These are phyloP conservation scores for Tipula confusa DNA, from an alignment of 2,888 invertebrate genomes.

Conservation along the genomic window DNA sequence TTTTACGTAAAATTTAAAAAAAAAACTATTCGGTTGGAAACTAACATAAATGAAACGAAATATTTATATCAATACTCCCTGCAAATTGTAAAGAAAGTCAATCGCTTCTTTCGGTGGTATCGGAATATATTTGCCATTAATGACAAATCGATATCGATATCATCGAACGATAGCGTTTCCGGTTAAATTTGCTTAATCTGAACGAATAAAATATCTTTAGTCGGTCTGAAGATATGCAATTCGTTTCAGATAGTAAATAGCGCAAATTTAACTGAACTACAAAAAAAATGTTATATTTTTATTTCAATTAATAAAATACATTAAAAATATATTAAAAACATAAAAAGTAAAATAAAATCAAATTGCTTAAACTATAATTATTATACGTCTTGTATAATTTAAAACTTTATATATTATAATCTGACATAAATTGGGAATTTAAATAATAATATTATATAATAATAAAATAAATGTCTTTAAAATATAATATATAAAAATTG, in stretches of 20 bases:
- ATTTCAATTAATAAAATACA: slow-evolving; percentile 20
- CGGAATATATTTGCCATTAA: background rate
- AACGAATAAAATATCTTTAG: background rate
- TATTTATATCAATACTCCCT: slow-evolving; percentile 35
- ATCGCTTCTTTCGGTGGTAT: slow-evolving; percentile 33
- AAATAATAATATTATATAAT: slow-evolving; percentile 21
- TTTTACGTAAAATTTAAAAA: slow-evolving; percentile 27
- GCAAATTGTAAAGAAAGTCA: slow-evolving; percentile 36
- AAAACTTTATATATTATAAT: slow-evolving; percentile 32
- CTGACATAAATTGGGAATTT: slow-evolving; percentile 36
- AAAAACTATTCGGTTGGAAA: background rate
- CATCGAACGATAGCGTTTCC: background rate
- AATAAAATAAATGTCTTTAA: slow-evolving; percentile 14
- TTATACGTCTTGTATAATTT: slow-evolving; percentile 12
- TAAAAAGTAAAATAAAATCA: background rate
- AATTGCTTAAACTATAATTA: background rate
- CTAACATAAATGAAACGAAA: slow-evolving; percentile 26
- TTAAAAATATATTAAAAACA: slow-evolving; percentile 21
- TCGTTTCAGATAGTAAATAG: slow-evolving; percentile 26
- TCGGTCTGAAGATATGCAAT: background rate
- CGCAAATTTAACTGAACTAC: slow-evolving; percentile 29
- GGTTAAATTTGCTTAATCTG: background rate
- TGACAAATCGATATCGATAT: background rate
- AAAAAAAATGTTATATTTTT: slow-evolving; percentile 31
- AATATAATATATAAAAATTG: slow-evolving; percentile 20